A percentile compares a stretch with the other conserved stretches of the same genome.
Evolutionary conservation across 2,797 vertebrate genomes (phyloP).

Genomic region (Sparidentex hasta): DNA sequence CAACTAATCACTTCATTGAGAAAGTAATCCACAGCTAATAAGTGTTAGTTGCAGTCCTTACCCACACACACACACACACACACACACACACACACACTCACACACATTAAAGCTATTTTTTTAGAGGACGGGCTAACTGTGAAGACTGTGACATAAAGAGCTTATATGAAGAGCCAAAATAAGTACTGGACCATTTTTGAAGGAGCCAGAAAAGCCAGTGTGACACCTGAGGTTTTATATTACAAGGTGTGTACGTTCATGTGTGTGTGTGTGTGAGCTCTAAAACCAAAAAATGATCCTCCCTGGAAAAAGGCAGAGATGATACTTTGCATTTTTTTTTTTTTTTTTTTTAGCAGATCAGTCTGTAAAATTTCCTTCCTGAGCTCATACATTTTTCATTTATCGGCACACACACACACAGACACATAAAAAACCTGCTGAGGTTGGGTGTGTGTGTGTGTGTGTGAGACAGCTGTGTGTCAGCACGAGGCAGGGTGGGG

Average conservation of each 20-base stretch:
- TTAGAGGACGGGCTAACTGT: not conserved
- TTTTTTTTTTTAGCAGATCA: slow-evolving; percentile 18
- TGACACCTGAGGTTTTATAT: slow-evolving; percentile 30
- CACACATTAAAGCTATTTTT: not conserved
- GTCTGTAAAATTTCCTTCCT: slow-evolving; percentile 38
- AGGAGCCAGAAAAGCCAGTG: slow-evolving; percentile 3
- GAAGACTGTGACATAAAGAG: slow-evolving; percentile 16
- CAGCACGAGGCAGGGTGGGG: not conserved
- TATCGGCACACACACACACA: slow-evolving; percentile 4
- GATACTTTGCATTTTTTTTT: slow-evolving; percentile 34
- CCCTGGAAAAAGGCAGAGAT: slow-evolving; percentile 32
- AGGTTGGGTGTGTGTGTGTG: slow-evolving; percentile 23
- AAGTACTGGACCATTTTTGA: slow-evolving; percentile 18
- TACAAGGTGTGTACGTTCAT: slow-evolving; percentile 39
- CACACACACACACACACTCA: slow-evolving; percentile 1
- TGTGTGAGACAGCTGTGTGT: slow-evolving; percentile 33
- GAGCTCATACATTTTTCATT: slow-evolving; percentile 68
- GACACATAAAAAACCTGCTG: not conserved
- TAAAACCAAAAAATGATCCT: slow-evolving; percentile 42
- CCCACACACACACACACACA: not conserved
- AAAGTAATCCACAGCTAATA: too few relatives aligned
- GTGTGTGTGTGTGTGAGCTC: slow-evolving; percentile 28
- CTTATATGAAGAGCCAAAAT: not conserved
- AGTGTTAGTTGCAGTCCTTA: too few relatives aligned
- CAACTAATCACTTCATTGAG: too few relatives aligned